phyloP scores from a whole-genome alignment of 2,888 invertebrate genomes.

The Hedychridium roseum region DNA sequence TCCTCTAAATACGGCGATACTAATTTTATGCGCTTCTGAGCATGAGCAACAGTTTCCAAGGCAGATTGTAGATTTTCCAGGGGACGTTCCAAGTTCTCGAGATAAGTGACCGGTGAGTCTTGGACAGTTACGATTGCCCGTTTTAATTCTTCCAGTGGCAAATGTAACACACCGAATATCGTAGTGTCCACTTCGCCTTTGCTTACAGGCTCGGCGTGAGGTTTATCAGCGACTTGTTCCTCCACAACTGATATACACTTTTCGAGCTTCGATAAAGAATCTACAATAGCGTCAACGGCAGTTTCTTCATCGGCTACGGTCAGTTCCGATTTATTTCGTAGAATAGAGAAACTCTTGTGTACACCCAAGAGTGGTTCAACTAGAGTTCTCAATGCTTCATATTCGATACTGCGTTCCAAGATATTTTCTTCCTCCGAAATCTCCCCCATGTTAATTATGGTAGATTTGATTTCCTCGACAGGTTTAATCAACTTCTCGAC shows the following conservation, averaged over 20 bases:
- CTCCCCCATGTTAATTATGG: conserved; percentile 24
- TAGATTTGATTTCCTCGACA: conserved; percentile 27
- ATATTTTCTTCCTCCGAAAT: conserved; percentile 1
- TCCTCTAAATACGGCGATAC: not conserved
- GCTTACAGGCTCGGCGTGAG: conserved; percentile 13
- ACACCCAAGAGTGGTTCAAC: conserved; percentile 28
- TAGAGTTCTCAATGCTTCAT: conserved; percentile 25
- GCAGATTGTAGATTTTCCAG: conserved; percentile 25
- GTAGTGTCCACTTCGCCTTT: conserved; percentile 18
- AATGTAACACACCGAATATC: conserved; percentile 18
- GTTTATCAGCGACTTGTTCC: conserved; percentile 32
- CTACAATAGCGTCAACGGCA: conserved; percentile 36
- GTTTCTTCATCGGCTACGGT: conserved; percentile 25
- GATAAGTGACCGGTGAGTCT: conserved; percentile 27
- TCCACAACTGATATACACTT: conserved; percentile 41
- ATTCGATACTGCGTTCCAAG: conserved; percentile 10
- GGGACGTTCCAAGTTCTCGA: conserved; percentile 32
- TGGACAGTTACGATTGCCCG: conserved; percentile 32
- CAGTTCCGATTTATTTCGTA: conserved; percentile 16
- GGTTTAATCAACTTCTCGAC: conserved; percentile 29
- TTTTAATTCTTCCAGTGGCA: conserved; percentile 31
- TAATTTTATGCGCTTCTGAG: conserved; percentile 2
- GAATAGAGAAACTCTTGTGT: conserved; percentile 25
- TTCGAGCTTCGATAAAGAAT: conserved; percentile 42
- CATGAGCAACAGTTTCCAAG: conserved; percentile 16